Base-by-base conservation (phyloP, 2,797 vertebrate species). In the Emydoidea blandingii region DNA sequence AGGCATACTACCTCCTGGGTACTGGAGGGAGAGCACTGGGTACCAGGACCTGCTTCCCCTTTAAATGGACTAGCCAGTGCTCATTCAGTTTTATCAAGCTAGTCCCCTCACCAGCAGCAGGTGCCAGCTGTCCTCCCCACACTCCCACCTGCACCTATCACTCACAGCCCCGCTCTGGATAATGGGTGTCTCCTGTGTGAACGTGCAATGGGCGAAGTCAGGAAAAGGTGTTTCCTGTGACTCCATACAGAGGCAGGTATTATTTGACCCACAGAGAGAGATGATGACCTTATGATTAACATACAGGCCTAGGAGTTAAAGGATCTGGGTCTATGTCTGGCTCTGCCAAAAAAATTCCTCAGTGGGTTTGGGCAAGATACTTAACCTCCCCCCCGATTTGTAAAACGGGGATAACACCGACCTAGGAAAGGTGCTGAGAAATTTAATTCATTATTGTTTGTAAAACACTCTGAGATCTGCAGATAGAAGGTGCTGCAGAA, bases 281-380 rank as follows among this genome's bases (percentile, higher is more conserved):
- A 7, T 5, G 31, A 92, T 95, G 44, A 81, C n/a, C 86, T 95
- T 81, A 6, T 34, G 80, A 93, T 82, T 57, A 57, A 93, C 93
- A 19, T 12, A 72, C 37, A 81, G 50, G 47, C 37, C 80, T 86
- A 65, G 79, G 78, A 19, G 18, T 93, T 29, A 31, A 47, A 78
- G 44, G 47, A 56, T 34, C 50, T 79, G 72, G 53, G 41, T 95
- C 89, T 74, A 21, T 0, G 1, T 47, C 65, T 87, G 89, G 15
- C 44, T 86, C 12, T 34, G 86, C 44, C 29, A 62, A 80, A 79
- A 72, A 12, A 68, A 44, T 49, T 91, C 50, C 85, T 79, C 84
- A 14, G 2, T 25, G 29, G 6, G 81, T 81, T 1, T 25, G 31
- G 1, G 1, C 50, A 23, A 12, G 12, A 54, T 68, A 29, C 65